A percentile compares a stretch with the other conserved stretches of the same genome.
These are phyloP conservation scores for Aplysina aerophoba DNA, from an alignment of 37 sponge, comb jelly and placozoan species.

Conservation along the genomic window DNA sequence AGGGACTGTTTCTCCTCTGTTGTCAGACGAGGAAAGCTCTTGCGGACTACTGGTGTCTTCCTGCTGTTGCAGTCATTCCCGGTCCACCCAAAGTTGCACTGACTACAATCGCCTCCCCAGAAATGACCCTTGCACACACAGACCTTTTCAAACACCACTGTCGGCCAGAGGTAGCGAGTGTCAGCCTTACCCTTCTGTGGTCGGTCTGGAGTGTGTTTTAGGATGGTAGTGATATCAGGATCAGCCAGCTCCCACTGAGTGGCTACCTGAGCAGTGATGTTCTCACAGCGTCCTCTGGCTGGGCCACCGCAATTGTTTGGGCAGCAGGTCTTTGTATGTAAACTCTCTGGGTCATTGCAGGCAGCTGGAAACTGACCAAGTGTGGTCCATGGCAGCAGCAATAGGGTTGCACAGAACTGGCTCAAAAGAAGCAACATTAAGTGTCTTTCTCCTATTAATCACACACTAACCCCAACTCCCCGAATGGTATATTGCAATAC, in stretches of 20 bases:
- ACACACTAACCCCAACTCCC: no score
- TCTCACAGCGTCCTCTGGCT: background rate
- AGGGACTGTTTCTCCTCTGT: slow-evolving; percentile 22
- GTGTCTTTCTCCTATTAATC: no score
- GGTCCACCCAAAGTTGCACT: slow-evolving; percentile 41
- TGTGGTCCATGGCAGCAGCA: no score
- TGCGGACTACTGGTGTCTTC: slow-evolving; percentile 1
- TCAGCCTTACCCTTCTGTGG: slow-evolving; percentile 29
- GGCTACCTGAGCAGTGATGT: background rate
- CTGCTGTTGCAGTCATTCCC: slow-evolving; percentile 27
- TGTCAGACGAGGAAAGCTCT: slow-evolving; percentile 3
- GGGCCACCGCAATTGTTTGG: background rate
- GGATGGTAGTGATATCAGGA: background rate
- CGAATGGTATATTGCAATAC: no score
- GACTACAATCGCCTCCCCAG: slow-evolving; percentile 38
- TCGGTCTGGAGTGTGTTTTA: background rate
- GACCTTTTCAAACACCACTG: slow-evolving; percentile 40
- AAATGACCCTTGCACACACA: slow-evolving; percentile 32
- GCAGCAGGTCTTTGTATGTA: background rate
- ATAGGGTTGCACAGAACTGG: no score
- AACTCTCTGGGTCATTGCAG: background rate
- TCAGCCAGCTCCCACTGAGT: slow-evolving; percentile 4
- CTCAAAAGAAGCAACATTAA: no score
- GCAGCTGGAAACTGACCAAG: slow-evolving; percentile 2
- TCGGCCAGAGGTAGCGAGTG: slow-evolving; percentile 38